Evolutionary conservation across 2,113 vertebrate genomes (phyloP).

Genomic region (Pseudorhombus dupliciocellatus): DNA sequence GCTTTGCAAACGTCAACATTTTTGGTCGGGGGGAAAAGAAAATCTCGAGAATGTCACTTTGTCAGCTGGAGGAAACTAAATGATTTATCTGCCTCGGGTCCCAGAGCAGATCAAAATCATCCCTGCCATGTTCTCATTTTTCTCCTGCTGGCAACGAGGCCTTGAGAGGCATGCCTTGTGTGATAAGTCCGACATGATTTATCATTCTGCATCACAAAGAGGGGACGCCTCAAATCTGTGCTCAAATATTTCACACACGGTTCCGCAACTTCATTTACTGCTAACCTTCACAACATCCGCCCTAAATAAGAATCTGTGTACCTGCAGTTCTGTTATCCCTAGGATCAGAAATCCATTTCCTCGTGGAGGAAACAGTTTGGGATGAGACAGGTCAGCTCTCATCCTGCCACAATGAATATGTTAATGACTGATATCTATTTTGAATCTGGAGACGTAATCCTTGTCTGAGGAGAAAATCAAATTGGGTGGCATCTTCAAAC

Average conservation of each 20-base stretch:
- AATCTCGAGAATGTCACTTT: slow-evolving; percentile 32
- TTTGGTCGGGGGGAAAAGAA: slow-evolving; percentile 6
- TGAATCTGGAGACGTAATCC: slow-evolving; percentile 45
- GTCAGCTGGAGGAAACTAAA: slow-evolving; percentile 44
- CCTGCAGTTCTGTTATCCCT: slow-evolving; percentile 46
- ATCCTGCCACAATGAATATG: slow-evolving; percentile 49
- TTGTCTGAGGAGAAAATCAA: slow-evolving; percentile 40
- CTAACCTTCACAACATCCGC: slow-evolving; percentile 41
- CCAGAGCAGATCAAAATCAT: slow-evolving; percentile 45
- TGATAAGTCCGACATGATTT: slow-evolving; percentile 54
- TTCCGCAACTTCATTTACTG: slow-evolving; percentile 34
- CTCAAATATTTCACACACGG: slow-evolving; percentile 41
- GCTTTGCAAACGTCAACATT: slow-evolving; percentile 40
- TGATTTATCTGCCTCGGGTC: slow-evolving; percentile 35
- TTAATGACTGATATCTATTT: slow-evolving; percentile 39
- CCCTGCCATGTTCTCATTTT: slow-evolving; percentile 46
- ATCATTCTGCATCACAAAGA: slow-evolving; percentile 52
- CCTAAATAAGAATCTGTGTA: slow-evolving; percentile 35
- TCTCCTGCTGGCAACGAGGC: slow-evolving; percentile 55
- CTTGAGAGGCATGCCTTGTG: slow-evolving; percentile 42
- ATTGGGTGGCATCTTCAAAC: slow-evolving; percentile 27
- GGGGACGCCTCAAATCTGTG: slow-evolving; percentile 31
- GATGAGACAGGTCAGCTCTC: slow-evolving; percentile 30
- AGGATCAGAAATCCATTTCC: slow-evolving; percentile 50
- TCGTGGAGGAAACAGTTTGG: slow-evolving; percentile 44